phyloP scores from a whole-genome alignment of 2,888 invertebrate species.

The Arge pagana region DNA sequence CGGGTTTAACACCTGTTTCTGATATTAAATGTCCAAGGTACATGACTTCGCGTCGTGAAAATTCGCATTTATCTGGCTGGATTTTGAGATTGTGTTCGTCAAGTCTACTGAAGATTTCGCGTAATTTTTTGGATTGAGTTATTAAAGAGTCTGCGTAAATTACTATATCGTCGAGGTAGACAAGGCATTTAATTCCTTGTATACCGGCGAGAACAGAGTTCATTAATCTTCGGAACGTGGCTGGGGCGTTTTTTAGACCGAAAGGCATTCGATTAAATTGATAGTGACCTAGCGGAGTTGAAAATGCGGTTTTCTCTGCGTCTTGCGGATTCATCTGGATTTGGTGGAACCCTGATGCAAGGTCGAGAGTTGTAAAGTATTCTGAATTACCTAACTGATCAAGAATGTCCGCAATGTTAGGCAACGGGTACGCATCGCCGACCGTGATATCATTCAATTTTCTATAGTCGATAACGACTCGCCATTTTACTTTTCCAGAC shows the following conservation, averaged over 20 bases:
- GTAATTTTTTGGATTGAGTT: conserved; percentile 35
- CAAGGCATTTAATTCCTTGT: conserved; percentile 39
- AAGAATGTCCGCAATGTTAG: conserved; percentile 34
- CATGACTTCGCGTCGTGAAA: conserved; percentile 34
- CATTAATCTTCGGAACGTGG: conserved; percentile 44
- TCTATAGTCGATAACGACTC: conserved; percentile 27
- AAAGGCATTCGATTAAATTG: conserved; percentile 37
- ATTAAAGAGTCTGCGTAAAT: conserved; percentile 37
- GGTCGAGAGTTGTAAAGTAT: conserved; percentile 40
- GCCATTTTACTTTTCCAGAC: conserved; percentile 19
- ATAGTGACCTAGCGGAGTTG: conserved; percentile 34
- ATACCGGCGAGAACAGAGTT: conserved; percentile 39
- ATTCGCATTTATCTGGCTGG: conserved; percentile 43
- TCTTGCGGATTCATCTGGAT: conserved; percentile 37
- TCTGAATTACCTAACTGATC: conserved; percentile 37
- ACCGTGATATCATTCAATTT: conserved; percentile 25
- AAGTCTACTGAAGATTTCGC: conserved; percentile 35
- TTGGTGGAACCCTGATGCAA: conserved; percentile 45
- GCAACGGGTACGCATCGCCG: conserved; percentile 26
- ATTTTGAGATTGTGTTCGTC: conserved; percentile 35
- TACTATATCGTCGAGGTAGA: conserved; percentile 51
- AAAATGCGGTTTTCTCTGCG: conserved; percentile 36
- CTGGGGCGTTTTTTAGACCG: conserved; percentile 38
- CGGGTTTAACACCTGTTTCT: conserved; percentile 37
- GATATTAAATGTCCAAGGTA: conserved; percentile 40